Evolutionary conservation across 2,113 vertebrate genomes (phyloP), one percentile per base, ranked within the genome.

Genomic region (Oncorhynchus tshawytscha): DNA sequence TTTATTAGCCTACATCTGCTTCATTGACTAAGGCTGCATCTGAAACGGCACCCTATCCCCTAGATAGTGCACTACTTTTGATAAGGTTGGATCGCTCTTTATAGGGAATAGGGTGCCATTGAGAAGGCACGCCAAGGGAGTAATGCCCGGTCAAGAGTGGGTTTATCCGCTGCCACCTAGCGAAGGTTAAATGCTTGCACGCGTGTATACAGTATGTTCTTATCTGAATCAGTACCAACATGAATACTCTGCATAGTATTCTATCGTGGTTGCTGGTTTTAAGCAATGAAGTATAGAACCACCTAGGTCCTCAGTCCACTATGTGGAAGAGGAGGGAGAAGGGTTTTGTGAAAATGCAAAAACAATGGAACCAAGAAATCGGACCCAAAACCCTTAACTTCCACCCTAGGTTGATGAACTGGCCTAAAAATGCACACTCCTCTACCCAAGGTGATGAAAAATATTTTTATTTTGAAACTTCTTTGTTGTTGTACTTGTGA

Each of bases 271-370:
- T 54, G 87, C 86, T 79, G 92, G 92, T 93, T 93, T 93, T 90
- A 94, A 93, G 93, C 90, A 76, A 87, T 79, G 84, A 94, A 94
- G 93, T 94, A 93, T 91, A 79, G 90, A 90, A 94, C 94, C 94
- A 91, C 93, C 94, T 94, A 94, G 94, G 94, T 94, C 94, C 92
- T 94, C 94, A 94, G 88, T 94, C 94, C 94, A 94, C 94, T 67
- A 88, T 94, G 94, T 94, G 94, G 94, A 94, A 94, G 94, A 94
- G 93, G 94, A 94, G 93, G 94, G 92, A 94, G 94, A 94, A 93
- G 94, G 94, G 94, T 94, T 94, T 93, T 94, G 94, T 85, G 94
- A 94, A 82, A 49, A 82, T 80, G 2, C 80, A 86, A 82, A 91
- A 91, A 81, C 79, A 90, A 86, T 77, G 88, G 85, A 94, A 94